These are phyloP conservation scores for Marmota flaviventris DNA, from an alignment of 2,113 vertebrate species.

Conservation along the genomic window DNA sequence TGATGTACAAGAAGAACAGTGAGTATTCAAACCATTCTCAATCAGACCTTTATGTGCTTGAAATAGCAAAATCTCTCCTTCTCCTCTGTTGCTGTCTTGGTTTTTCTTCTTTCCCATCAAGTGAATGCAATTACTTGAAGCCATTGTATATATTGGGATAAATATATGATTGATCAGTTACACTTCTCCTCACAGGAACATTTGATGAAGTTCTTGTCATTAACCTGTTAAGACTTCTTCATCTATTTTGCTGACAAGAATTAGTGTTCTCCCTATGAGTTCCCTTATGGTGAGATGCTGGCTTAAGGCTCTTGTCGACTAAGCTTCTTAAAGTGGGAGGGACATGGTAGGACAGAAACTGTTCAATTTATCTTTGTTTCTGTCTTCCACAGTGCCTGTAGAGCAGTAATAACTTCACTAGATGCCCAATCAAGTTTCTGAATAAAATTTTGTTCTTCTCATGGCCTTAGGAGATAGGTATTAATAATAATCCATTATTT, in stretches of 20 bases:
- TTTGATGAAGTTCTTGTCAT: neutral
- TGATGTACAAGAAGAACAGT: constrained; percentile 99
- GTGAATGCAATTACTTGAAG: neutral
- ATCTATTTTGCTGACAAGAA: neutral
- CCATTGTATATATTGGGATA: neutral
- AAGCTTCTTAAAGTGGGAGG: neutral
- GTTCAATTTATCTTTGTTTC: neutral
- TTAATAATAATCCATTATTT: neutral
- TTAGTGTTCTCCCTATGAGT: neutral
- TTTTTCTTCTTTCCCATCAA: neutral
- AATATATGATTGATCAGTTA: neutral
- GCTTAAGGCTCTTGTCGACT: neutral
- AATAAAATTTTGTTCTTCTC: neutral
- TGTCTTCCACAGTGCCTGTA: neutral
- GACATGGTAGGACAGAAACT: neutral
- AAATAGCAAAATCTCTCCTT: neutral
- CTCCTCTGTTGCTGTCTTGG: neutral
- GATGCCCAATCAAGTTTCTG: neutral
- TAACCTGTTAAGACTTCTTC: neutral
- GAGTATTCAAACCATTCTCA: constrained; percentile 86
- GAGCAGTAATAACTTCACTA: neutral
- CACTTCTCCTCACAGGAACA: neutral
- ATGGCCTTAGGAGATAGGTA: neutral
- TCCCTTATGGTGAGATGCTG: neutral
- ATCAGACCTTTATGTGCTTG: neutral